Evolutionary conservation across 2,113 vertebrate species (phyloP), one percentile per base, ranked within the genome.

Genomic region (Mustelus asterias): DNA sequence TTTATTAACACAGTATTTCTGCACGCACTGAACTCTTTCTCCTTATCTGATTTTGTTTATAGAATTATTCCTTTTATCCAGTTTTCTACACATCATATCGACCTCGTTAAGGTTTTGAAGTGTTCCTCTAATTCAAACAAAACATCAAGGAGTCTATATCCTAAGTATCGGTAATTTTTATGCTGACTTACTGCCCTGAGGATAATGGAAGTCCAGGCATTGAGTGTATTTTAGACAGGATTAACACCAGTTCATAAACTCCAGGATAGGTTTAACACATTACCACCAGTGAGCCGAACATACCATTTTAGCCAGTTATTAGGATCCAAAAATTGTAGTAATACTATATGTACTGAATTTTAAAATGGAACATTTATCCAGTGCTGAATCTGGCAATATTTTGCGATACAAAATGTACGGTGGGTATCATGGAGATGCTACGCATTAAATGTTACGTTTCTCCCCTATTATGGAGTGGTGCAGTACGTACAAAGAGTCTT

Each of bases 11-110:
- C 69, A 29, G 44, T 48, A 22, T 72, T 72, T 63, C 94, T 72
- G 94, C 94, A 33, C 10, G 44, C 22, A 54, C 67, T 72, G 94
- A 70, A 95, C 41, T 48, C 69, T 95, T 93, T 92, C 10, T 24
- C 67, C 93, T 94, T 72, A 95, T 95, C 94, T 72, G 67, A 95
- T 95, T 95, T 72, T 95, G 94, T 95, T 95, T 95, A 76, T 95
- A 95, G 94, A 95, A 95, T 72, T 95, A 95, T 95, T 95, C 94
- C 94, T 95, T 95, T 95, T 95, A 95, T 95, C 94, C 44, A 72
- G 94, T 54, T 7, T 95, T 95, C 69, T 76, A 69, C 94, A 48
- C 94, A 95, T 72, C 41, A 95, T 54, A 95, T 95, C 69, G 94
- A 95, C 67, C 69, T 95, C 44, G 26, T 72, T 95, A 95, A 95